These are phyloP conservation scores for Tricholaema leucomelas DNA, from an alignment of 2,113 vertebrate species.

Conservation along the genomic window DNA sequence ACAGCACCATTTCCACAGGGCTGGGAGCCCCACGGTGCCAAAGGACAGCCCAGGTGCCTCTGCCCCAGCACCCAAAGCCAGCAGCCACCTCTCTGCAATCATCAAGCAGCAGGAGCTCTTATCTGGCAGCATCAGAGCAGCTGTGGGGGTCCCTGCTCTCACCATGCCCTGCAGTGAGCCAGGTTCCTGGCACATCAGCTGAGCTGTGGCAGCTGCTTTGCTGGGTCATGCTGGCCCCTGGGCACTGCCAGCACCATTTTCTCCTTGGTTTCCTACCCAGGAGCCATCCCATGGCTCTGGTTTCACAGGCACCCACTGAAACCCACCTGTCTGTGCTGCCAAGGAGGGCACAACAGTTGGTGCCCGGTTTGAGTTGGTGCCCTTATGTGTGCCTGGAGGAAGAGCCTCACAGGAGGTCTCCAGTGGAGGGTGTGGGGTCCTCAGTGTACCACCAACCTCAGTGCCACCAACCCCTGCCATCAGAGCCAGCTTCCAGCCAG, in stretches of 20 bases:
- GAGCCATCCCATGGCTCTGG: not conserved
- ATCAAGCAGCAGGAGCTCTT: not conserved
- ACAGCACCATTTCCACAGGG: accelerated
- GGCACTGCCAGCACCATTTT: accelerated
- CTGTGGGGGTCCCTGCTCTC: not conserved
- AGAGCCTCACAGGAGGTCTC: not conserved
- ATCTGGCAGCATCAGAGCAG: not conserved
- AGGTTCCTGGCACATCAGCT: accelerated
- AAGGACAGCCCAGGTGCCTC: not conserved
- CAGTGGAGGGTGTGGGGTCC: not conserved
- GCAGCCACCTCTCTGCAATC: not conserved
- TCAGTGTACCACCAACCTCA: not conserved
- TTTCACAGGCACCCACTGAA: not conserved
- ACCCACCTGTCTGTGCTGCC: accelerated
- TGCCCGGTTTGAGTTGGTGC: accelerated
- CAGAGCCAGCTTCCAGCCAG: not conserved
- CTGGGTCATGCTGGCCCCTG: accelerated
- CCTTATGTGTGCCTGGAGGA: not conserved
- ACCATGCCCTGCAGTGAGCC: accelerated
- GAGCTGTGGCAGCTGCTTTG: not conserved
- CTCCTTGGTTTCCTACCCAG: not conserved
- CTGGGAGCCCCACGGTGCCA: accelerated
- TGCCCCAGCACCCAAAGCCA: not conserved
- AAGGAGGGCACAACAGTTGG: accelerated
- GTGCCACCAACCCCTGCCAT: not conserved